A percentile compares a stretch with the other conserved stretches of the same genome.
Conservation (phyloP, 1,140 invertebrate species). For the Drosophila simulans region DNA sequence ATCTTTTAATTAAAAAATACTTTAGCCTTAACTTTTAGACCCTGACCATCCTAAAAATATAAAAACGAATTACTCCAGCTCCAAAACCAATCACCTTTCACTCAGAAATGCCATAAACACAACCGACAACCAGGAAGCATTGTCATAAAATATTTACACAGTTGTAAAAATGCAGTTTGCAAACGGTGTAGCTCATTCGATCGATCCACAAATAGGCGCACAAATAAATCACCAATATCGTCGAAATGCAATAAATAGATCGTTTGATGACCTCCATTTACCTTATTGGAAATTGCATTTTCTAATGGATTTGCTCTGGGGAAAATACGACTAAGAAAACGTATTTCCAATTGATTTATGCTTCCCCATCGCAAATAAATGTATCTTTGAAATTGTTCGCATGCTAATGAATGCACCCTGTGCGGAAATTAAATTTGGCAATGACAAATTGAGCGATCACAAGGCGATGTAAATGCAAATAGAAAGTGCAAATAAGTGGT, state of each 20-base stretch:
- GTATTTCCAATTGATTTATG: constrained; percentile 41
- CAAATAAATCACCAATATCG: constrained; percentile 34
- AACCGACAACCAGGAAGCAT: constrained; percentile 21
- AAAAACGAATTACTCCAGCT: background rate
- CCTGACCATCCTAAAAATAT: constrained; percentile 17
- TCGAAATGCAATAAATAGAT: constrained; percentile 25
- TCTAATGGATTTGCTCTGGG: constrained; percentile 19
- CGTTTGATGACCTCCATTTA: constrained; percentile 33
- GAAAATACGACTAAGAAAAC: background rate
- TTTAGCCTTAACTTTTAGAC: background rate
- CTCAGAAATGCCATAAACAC: constrained; percentile 8
- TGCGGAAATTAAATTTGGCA: constrained; percentile 54
- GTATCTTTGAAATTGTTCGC: constrained; percentile 17
- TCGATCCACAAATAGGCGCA: constrained; percentile 10
- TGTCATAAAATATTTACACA: constrained; percentile 46
- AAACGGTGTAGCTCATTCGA: constrained; percentile 11
- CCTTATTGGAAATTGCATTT: constrained; percentile 30
- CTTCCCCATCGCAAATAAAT: constrained; percentile 4
- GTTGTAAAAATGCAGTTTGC: constrained; percentile 28
- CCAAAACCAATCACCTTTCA: constrained; percentile 2
- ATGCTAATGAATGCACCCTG: constrained; percentile 8
- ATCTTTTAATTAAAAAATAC: no score
- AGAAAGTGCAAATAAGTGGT: constrained; percentile 13
- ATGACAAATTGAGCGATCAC: constrained; percentile 48
- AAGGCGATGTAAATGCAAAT: constrained; percentile 27